Conservation (phyloP, 1,140 invertebrate genomes). For the Pachypeltis micranthus region DNA sequence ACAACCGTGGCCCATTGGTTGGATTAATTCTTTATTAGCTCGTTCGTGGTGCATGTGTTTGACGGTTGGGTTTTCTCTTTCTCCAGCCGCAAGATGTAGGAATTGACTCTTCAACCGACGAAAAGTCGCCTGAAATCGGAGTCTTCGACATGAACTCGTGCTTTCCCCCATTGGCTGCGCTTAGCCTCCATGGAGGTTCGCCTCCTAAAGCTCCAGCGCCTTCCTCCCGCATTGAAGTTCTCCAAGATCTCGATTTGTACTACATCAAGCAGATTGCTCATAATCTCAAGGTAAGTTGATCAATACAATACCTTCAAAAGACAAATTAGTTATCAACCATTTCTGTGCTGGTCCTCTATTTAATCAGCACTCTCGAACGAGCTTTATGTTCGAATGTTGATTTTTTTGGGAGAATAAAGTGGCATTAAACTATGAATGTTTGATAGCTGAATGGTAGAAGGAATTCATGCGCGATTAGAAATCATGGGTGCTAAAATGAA, state of each 20-base stretch:
- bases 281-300: conserved; percentile 40
- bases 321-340: background rate
- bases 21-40: no score
- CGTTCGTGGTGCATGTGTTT: no score
- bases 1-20: no score
- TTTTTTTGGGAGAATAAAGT: no score
- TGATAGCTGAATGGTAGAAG: no score
- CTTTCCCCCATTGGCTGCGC: conserved; percentile 37
- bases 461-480: no score
- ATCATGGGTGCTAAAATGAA: no score
- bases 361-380: no score
- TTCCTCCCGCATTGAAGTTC: conserved; percentile 37
- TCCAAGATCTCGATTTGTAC: conserved; percentile 45
- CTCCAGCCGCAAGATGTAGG: background rate
- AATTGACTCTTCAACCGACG: background rate
- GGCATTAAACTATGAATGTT: no score
- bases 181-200: conserved; percentile 30
- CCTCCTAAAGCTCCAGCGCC: conserved; percentile 5
- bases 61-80: background rate
- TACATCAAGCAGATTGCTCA: conserved; percentile 46
- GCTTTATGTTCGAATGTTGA: no score
- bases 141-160: conserved; percentile 38
- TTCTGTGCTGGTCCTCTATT: background rate
- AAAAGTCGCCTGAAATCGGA: background rate
- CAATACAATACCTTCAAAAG: background rate